phyloP scores from a whole-genome alignment of 1,140 invertebrate genomes.

The Apolygus lucorum region DNA sequence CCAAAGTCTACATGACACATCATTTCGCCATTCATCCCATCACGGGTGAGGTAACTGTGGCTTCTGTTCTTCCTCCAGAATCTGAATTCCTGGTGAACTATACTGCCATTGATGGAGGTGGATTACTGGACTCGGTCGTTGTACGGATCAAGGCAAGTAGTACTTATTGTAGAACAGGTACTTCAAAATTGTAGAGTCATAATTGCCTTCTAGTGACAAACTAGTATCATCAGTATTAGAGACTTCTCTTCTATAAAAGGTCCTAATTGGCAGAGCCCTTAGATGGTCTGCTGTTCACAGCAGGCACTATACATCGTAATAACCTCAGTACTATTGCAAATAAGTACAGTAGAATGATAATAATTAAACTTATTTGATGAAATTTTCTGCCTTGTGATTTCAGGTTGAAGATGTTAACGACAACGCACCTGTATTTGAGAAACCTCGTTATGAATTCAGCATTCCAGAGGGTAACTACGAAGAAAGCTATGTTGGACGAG shows the following conservation, averaged over 20 bases:
- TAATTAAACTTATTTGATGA: too few species aligned
- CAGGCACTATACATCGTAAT: too few species aligned
- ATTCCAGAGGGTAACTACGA: constrained; percentile 67
- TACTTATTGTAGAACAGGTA: too few species aligned
- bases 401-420: constrained; percentile 80
- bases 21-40: constrained; percentile 65
- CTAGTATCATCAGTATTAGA: too few species aligned
- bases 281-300: too few species aligned
- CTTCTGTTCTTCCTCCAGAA: constrained; percentile 63
- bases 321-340: too few species aligned
- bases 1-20: constrained; percentile 39
- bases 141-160: constrained; percentile 54
- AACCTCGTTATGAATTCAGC: constrained; percentile 73
- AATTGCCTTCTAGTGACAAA: too few species aligned
- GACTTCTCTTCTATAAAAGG: too few species aligned
- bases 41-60: constrained; percentile 65
- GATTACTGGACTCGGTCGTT: constrained; percentile 56
- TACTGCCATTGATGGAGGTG: constrained; percentile 63
- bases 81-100: constrained; percentile 68
- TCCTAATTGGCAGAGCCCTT: too few species aligned
- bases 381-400: too few species aligned
- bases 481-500: constrained; percentile 57
- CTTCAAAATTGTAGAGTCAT: too few species aligned
- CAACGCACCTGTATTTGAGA: constrained; percentile 71
- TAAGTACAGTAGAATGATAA: too few species aligned